phyloP scores from a whole-genome alignment of 2,113 vertebrate species.

The Nothoprocta perdicaria region DNA sequence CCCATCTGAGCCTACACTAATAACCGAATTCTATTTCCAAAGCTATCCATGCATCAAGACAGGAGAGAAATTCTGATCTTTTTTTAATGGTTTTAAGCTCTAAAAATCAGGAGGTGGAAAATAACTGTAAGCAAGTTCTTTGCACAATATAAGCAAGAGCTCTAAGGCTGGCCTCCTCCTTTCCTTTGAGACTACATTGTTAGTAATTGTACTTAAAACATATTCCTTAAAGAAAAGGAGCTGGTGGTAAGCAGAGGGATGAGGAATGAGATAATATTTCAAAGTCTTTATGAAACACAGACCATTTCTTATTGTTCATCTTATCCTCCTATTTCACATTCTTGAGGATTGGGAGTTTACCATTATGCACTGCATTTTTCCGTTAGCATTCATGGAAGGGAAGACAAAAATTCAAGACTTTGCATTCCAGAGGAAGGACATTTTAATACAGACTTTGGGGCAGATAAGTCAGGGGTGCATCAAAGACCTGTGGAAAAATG shows the following conservation, averaged over 20 bases:
- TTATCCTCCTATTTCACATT: neutral
- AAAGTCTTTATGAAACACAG: neutral
- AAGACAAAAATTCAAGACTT: slow-evolving; percentile 5
- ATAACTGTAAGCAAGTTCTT: neutral
- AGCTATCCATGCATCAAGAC: neutral
- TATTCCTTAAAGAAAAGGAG: neutral
- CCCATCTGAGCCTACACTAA: neutral
- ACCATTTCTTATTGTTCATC: neutral
- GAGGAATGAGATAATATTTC: neutral
- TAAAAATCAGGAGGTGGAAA: neutral
- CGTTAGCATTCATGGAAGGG: neutral
- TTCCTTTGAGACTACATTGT: neutral
- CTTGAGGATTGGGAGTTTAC: neutral
- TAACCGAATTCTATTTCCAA: neutral
- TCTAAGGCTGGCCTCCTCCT: neutral
- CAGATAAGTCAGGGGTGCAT: slow-evolving; percentile 35
- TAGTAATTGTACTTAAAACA: neutral
- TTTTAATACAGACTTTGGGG: slow-evolving; percentile 25
- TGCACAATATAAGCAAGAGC: neutral
- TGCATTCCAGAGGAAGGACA: neutral
- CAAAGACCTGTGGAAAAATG: slow-evolving; percentile 45
- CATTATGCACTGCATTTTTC: neutral
- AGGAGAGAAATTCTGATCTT: neutral
- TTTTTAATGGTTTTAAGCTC: neutral
- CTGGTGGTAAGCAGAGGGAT: neutral